These are phyloP conservation scores for Antidorcas marsupialis DNA, from an alignment of 2,113 vertebrate species.

Conservation along the genomic window DNA sequence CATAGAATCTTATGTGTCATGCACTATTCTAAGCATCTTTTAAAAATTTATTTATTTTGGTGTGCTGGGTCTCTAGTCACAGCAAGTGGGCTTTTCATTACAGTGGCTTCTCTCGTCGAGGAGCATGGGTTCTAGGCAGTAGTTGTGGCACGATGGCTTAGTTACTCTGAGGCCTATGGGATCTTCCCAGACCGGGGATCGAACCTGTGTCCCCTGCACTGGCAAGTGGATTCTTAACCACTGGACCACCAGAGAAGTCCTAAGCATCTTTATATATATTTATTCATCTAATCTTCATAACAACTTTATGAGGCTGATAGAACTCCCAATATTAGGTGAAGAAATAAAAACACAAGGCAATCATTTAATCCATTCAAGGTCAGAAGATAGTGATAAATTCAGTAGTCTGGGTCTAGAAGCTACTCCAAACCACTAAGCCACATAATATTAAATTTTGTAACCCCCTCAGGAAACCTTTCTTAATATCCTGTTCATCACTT, in stretches of 20 bases:
- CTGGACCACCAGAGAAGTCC: not conserved
- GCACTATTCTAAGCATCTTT: not conserved
- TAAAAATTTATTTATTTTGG: not conserved
- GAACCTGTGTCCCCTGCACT: not conserved
- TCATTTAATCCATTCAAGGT: not conserved
- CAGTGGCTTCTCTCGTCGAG: not conserved
- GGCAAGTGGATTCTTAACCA: not conserved
- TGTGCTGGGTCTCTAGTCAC: not conserved
- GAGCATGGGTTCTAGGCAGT: not conserved
- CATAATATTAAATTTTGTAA: not conserved
- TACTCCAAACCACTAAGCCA: slow-evolving; percentile 3
- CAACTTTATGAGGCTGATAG: not conserved
- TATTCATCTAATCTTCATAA: not conserved
- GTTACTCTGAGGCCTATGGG: not conserved
- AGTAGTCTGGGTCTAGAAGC: not conserved
- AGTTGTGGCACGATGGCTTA: not conserved
- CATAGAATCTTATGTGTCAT: not conserved
- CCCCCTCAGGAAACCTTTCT: not conserved
- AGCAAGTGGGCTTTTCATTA: not conserved
- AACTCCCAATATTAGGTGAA: not conserved
- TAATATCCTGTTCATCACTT: not conserved
- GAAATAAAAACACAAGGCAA: slow-evolving; percentile 6
- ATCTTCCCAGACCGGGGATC: not conserved
- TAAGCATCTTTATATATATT: slow-evolving; percentile 3
- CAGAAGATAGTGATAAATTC: not conserved